These are phyloP conservation scores for Furcifer pardalis DNA, from an alignment of 2,797 vertebrate genomes.

Conservation along the genomic window DNA sequence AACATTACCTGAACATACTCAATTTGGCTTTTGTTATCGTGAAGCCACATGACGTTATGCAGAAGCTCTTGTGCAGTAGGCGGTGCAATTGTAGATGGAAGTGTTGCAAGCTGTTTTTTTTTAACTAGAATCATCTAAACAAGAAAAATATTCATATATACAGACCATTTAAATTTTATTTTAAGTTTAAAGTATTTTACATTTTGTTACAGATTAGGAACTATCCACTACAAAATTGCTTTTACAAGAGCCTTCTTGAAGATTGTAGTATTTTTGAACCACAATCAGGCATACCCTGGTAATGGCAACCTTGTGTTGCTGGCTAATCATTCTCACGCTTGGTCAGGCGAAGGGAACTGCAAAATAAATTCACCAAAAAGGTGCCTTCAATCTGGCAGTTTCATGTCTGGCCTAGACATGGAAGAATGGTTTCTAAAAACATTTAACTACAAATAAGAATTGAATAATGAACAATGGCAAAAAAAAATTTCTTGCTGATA, in stretches of 20 bases:
- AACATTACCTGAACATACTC: slow-evolving; percentile 62
- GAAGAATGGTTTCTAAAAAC: neutral
- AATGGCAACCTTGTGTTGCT: no score
- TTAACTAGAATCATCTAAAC: slow-evolving; percentile 64
- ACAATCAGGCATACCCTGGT: no score
- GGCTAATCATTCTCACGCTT: no score
- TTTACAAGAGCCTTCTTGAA: no score
- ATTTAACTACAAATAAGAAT: neutral
- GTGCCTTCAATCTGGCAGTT: no score
- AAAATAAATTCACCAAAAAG: no score
- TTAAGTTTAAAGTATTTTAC: neutral
- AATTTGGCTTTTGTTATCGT: slow-evolving; percentile 46
- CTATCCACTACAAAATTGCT: neutral
- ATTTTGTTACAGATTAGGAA: neutral
- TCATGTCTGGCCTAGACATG: no score
- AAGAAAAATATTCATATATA: slow-evolving; percentile 12
- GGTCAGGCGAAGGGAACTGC: no score
- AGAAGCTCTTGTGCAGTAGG: slow-evolving; percentile 47
- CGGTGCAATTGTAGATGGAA: slow-evolving; percentile 46
- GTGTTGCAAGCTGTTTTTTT: slow-evolving; percentile 52
- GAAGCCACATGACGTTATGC: slow-evolving; percentile 62
- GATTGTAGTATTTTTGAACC: no score
- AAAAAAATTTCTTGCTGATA: neutral
- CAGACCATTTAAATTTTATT: neutral
- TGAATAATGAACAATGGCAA: neutral